Evolutionary conservation across 2,888 invertebrate genomes (phyloP), one percentile per base, ranked within the genome.

Genomic region (Parnassius apollo): DNA sequence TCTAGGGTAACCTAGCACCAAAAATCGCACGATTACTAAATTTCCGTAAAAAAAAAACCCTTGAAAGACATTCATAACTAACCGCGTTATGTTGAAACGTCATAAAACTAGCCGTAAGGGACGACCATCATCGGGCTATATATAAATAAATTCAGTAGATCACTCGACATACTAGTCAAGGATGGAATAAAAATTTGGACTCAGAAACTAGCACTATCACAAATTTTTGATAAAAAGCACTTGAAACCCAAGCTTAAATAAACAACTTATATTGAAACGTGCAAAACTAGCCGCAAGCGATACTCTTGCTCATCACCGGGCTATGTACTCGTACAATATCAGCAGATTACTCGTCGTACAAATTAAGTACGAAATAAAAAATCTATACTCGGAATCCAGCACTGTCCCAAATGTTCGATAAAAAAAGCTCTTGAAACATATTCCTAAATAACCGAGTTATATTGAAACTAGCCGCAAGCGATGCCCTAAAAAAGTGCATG

Each of bases 401-500:
- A 42, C 42, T 54, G 42, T 54, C 4, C 42, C 12, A 3, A n/a
- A 42, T 42, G 3, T 42, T 13, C 53, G 42, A 48, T 42, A 48
- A n/a, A 52, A 53, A 44, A 2, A 11, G 50, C 11, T n/a, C 44
- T 45, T 52, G 49, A 22, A 52, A 56, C 42, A 50, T 56, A 64
- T 64, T 59, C 64, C 7, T 61, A 57, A 66, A 53, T 61, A 59
- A 49, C 59, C 46, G 49, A 48, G 74, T 78, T 78, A 80, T 71
- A 76, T 68, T 72, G 73, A 77, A 69, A 75, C 65, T 68, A 68
- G 71, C 81, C 78, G 74, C 77, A 74, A 77, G 81, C 83, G 76
- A 77, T 79, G 80, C 74, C 78, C 81, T 75, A 82, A 83, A 87
- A 88, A 88, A 88, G 83, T 82, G 83, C 88, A 90, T 90, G 90